Evolutionary conservation across 2,888 invertebrate genomes (phyloP), one percentile per base, ranked within the genome.

Genomic region (Glaucopsyche alexis): DNA sequence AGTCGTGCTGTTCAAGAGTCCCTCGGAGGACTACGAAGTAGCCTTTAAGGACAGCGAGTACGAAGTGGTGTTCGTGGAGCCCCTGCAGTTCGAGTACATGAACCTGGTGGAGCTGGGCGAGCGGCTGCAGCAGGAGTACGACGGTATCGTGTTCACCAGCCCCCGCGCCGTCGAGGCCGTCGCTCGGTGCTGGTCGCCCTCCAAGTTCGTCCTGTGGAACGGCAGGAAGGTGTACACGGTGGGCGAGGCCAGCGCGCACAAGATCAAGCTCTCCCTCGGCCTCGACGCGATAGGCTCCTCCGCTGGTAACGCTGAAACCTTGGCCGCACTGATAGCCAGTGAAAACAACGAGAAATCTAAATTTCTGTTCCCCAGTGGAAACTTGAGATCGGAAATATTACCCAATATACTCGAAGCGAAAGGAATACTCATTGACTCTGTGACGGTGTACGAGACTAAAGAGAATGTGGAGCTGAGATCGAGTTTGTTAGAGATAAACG

Each of bases 311-410:
- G 89, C 88, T 45, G 86, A 88, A 73, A 89, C 85, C 74, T 79
- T 92, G 40, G 87, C 89, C 0, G 84, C 85, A 71, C 79, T 85
- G 5, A 87, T 92, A 72, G 55, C 79, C 0, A 79, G 80, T 11
- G 90, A 91, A 67, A 90, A 87, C 73, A 42, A 78, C 0, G 76
- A 76, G 4, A 73, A 79, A 1, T 81, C 87, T 1, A 86, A 81
- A 70, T 90, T 91, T 76, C 78, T 92, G 14, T 92, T 92, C 72
- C 91, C 92, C 0, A 91, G 92, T 78, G 92, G 92, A 7, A 89
- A 87, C 75, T 79, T 91, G 71, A 83, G 85, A 55, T 87, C 88
- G 13, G 92, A 91, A 76, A 83, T 79, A 2, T 77, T 92, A 70
- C 89, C 91, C 1, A 82, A 77, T 47, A 76, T 81, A 50, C 79